Evolutionary conservation across 2,113 vertebrate genomes (phyloP), one percentile per base, ranked within the genome.

Genomic region (Archocentrus centrarchus): DNA sequence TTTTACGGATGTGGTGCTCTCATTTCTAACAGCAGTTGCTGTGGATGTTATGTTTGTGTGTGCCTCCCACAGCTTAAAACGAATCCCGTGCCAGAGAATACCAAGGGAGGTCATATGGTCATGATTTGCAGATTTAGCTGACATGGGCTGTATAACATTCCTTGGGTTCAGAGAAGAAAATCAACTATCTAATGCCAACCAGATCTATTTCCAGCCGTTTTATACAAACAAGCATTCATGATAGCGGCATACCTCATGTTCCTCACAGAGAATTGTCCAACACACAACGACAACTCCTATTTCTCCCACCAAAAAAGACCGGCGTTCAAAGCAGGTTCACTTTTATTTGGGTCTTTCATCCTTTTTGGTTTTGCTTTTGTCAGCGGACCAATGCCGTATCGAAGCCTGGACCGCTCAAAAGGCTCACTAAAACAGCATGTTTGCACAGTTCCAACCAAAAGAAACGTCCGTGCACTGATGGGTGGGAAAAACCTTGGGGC

Each of bases 101-200:
- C 89, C 11, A 62, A 88, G 86, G 85, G 88, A 91, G 92, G 92
- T 94, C 94, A 94, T 94, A 91, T 93, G 93, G 91, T 93, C 93
- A 85, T 94, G 92, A 93, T 95, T 95, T 95, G 86, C 88, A 90
- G 90, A 95, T 94, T 94, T 93, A 94, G 90, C 91, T 76, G 85
- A 89, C 92, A 87, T 89, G 80, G 83, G 93, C 84, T 91, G 90
- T 94, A 87, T 82, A 94, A 93, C 92, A 95, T 95, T 95, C 93
- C 92, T 92, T 47, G 80, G 93, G 91, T 95, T 96, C 59, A 89
- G 88, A 92, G 89, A 87, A 83, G 90, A 92, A 91, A 93, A 92
- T 85, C 79, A 87, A 78, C 88, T 86, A 82, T 89, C 86, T 92
- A 89, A 92, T 94, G 89, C 92, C 91, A 93, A 88, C 89, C 88